Evolutionary conservation across 2,888 invertebrate genomes (phyloP), one percentile per base, ranked within the genome.

Genomic region (Mythimna lalbum): DNA sequence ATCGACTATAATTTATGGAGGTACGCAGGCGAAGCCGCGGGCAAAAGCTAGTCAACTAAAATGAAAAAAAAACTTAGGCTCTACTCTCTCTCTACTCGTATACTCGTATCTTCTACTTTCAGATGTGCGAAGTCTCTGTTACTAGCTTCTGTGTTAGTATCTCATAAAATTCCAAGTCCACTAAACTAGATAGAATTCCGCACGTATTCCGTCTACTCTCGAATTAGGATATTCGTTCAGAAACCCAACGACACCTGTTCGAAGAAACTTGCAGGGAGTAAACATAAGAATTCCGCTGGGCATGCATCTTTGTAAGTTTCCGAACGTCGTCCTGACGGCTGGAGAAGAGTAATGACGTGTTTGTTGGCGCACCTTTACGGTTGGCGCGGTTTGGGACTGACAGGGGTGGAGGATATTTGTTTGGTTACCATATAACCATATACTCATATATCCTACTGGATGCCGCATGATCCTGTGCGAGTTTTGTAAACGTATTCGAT

Each of bases 271-370:
- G 67, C 63, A 67, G 67, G 76, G 66, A 86, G 91, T 87, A 90
- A 91, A 91, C 89, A 81, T 77, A 81, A 83, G 85, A 87, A 88
- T 88, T 82, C 86, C 78, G 84, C 82, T 70, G 84, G 82, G 84
- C 84, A 76, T 86, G 90, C 89, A 89, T 86, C 87, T 87, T 85
- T 78, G 75, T 72, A 71, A 83, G 85, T 88, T 86, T 85, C 64
- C 74, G 82, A 86, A 86, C 87, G 80, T 69, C 67, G 80, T 78
- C 75, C 71, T 85, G 87, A 86, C 89, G 86, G 87, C 79, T 77
- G 55, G 33, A 68, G 82, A 86, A 88, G 88, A 89, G 84, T 89
- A 89, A 89, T 86, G 87, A 87, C 75, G 81, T 80, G 74, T 79
- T 78, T 82, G 82, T 81, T 71, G 82, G 78, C 81, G 80, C 83